Evolutionary conservation across 92 coral and sea anemone genomes (phyloP).

Genomic region (Palythoa caribaeorum): DNA sequence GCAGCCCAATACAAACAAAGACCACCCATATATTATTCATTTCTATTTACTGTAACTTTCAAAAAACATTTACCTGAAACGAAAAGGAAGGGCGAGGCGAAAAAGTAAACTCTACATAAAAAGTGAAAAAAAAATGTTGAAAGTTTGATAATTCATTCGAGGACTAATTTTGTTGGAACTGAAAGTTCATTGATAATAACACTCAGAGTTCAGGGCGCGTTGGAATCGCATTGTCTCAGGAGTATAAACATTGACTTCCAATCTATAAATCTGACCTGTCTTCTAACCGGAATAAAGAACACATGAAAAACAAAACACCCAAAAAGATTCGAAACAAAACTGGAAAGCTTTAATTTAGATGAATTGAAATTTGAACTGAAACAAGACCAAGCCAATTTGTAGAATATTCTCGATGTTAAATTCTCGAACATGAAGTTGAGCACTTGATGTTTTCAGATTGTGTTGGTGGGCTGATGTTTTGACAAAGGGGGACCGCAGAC

Average conservation of each 20-base stretch:
- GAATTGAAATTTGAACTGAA: background rate
- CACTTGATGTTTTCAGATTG: constrained; percentile 5
- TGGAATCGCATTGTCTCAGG: background rate
- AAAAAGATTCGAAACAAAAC: background rate
- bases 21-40: constrained; percentile 79
- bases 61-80: constrained; percentile 55
- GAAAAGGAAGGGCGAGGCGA: constrained; percentile 72
- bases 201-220: background rate
- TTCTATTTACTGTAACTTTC: constrained; percentile 54
- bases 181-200: background rate
- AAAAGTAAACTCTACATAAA: constrained; percentile 14
- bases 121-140: background rate
- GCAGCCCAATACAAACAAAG: constrained; percentile 43
- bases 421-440: background rate
- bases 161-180: background rate
- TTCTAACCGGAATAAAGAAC: constrained; percentile 2
- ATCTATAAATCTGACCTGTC: constrained; percentile 25
- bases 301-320: background rate
- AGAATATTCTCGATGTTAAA: background rate
- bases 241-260: background rate
- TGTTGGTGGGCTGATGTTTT: constrained; percentile 44
- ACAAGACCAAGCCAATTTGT: background rate
- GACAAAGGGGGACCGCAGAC: constrained; percentile 33
- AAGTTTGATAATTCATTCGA: background rate
- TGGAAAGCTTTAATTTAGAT: background rate